Conservation (phyloP, 2,113 vertebrate genomes). For the Phalacrocorax brasilianus region DNA sequence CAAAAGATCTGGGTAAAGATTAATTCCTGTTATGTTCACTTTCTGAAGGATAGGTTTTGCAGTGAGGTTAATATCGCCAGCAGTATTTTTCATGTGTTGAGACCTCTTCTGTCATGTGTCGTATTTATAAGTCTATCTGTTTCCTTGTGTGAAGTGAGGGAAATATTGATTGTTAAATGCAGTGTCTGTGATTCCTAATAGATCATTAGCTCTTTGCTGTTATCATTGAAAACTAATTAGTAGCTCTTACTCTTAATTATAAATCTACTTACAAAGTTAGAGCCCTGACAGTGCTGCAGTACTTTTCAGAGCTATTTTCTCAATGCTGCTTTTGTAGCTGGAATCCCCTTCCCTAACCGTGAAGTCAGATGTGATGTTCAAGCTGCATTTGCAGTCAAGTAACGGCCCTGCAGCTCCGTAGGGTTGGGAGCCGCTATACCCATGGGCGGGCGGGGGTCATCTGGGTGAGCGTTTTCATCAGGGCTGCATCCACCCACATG, state of each 20-base stretch:
- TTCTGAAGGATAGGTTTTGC: neutral
- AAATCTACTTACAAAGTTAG: neutral
- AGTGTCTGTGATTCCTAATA: neutral
- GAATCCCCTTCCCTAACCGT: neutral
- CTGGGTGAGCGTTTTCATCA: neutral
- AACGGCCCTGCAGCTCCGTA: neutral
- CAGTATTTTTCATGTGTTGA: neutral
- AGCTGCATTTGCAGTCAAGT: neutral
- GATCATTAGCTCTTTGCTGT: neutral
- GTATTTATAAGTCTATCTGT: neutral
- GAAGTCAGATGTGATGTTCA: neutral
- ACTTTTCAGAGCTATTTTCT: neutral
- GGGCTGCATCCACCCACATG: neutral
- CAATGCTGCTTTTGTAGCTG: neutral
- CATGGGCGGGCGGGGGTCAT: neutral
- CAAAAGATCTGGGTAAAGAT: neutral
- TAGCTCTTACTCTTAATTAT: neutral
- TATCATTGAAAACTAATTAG: constrained; percentile 7
- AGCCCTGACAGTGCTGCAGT: neutral
- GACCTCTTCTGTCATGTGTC: neutral
- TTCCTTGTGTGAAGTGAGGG: neutral
- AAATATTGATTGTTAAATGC: neutral
- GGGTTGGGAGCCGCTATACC: neutral
- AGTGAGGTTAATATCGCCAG: neutral
- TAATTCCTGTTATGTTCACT: neutral